Evolutionary conservation across 2,888 invertebrate genomes (phyloP).

Genomic region (Stenolophus ochropezus): DNA sequence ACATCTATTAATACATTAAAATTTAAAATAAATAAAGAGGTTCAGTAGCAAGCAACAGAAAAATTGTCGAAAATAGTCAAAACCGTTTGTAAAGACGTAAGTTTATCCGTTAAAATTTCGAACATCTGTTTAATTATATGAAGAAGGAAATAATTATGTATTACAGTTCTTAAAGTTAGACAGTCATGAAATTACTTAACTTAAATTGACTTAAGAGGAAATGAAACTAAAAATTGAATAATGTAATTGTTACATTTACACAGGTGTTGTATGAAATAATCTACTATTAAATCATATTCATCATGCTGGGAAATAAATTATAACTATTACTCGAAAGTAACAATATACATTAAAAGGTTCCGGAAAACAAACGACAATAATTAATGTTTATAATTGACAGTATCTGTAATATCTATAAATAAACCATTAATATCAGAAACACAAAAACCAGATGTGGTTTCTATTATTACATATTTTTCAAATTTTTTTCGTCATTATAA

Average conservation of each 20-base stretch:
- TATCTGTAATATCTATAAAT: conserved; percentile 9
- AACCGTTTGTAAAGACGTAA: too few species aligned
- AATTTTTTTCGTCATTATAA: conserved; percentile 4
- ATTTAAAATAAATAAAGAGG: too few species aligned
- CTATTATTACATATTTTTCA: neutral
- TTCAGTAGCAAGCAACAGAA: too few species aligned
- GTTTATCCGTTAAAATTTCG: too few species aligned
- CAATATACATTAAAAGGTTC: neutral
- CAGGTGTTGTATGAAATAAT: conserved; percentile 2
- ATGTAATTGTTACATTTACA: neutral
- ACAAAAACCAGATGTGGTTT: conserved; percentile 21
- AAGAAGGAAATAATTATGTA: neutral
- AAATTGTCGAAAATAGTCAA: too few species aligned
- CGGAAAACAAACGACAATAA: neutral
- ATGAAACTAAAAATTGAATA: neutral
- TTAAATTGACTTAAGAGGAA: neutral
- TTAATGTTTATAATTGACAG: conserved; percentile 3
- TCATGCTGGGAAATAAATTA: neutral
- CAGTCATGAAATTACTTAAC: neutral
- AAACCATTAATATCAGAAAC: neutral
- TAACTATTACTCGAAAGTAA: neutral
- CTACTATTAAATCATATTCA: neutral
- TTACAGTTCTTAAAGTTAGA: neutral
- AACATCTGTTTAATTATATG: too few species aligned
- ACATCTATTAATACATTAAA: too few species aligned